Base-by-base conservation (phyloP, 2,113 vertebrate genomes). In the Muntiacus muntjak region DNA sequence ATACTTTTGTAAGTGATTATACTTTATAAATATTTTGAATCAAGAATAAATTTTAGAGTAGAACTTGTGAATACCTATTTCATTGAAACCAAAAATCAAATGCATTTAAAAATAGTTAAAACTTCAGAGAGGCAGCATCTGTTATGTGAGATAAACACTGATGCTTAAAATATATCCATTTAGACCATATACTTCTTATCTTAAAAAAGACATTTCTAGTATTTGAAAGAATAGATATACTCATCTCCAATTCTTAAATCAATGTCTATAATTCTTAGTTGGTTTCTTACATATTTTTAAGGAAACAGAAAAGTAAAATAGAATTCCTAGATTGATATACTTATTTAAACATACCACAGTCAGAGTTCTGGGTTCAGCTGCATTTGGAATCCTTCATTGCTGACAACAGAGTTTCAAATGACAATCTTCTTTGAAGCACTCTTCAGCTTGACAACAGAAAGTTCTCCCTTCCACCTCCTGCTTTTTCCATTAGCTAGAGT, bases 281-380 rank as follows among this genome's bases (percentile, higher is more conserved):
- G 58, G 25, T 14, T 74, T 94, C 33, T 79, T 89, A 28, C 33
- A 7, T 36, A 82, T 76, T 45, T 60, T 60, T 87, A 89, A 94
- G 57, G 50, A 95, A 97, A 67, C 26, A 89, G 21, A 58, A 93
- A 84, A 57, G 12, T 87, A 74, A 71, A 25, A 86, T 1, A 95
- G 71, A 89, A 93, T 93, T 91, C 47, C 76, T 87, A 84, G 83
- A 90, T 5, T 74, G 47, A 96, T 88, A 45, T 25, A 87, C 52
- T 93, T 89, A 82, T 82, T 89, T 28, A 76, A 91, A 97, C 98
- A 67, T 98, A 98, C 97, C 98, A 96, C 91, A 28, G 17, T 94
- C 64, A 95, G 87, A 96, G 92, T 92, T 95, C 91, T 85, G 96
- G 55, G 92, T 92, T 97, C 95, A 97, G 95, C 58, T 40, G 95